Conservation (phyloP, 2,888 invertebrate genomes). For the Taenaris catops region DNA sequence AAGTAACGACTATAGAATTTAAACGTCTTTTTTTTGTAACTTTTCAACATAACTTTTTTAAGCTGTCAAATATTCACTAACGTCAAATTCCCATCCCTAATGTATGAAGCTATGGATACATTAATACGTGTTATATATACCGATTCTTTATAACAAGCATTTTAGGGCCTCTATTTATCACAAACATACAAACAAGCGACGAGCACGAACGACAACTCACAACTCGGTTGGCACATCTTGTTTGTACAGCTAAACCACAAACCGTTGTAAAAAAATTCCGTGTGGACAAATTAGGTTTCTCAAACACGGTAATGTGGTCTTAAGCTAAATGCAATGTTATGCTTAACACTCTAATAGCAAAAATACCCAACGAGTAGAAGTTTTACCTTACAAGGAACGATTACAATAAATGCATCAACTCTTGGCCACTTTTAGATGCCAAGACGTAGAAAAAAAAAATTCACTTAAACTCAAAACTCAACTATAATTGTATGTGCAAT, state of each 20-base stretch:
- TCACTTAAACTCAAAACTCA: no score
- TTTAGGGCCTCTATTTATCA: constrained; percentile 26
- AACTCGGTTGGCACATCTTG: constrained; percentile 17
- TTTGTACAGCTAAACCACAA: constrained; percentile 15
- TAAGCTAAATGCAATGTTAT: constrained; percentile 46
- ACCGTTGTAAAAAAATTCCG: not conserved
- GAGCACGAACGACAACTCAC: constrained; percentile 13
- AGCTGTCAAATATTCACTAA: not conserved
- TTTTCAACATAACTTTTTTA: no score
- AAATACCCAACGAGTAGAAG: constrained; percentile 40
- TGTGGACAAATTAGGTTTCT: constrained; percentile 17
- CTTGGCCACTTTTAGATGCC: constrained; percentile 12
- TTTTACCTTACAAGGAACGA: constrained; percentile 48
- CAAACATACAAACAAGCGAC: constrained; percentile 22
- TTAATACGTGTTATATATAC: not conserved
- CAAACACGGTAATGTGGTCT: constrained; percentile 14
- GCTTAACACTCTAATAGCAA: constrained; percentile 49
- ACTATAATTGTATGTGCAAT: no score
- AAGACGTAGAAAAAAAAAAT: constrained; percentile 1
- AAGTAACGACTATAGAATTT: no score
- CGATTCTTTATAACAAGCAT: constrained; percentile 10
- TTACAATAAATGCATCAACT: constrained; percentile 32
- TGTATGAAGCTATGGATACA: not conserved
- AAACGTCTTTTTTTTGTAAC: no score
- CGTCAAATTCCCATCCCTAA: not conserved